phyloP scores from a whole-genome alignment of 2,888 invertebrate species.

The Chrysolina oricalcia region DNA sequence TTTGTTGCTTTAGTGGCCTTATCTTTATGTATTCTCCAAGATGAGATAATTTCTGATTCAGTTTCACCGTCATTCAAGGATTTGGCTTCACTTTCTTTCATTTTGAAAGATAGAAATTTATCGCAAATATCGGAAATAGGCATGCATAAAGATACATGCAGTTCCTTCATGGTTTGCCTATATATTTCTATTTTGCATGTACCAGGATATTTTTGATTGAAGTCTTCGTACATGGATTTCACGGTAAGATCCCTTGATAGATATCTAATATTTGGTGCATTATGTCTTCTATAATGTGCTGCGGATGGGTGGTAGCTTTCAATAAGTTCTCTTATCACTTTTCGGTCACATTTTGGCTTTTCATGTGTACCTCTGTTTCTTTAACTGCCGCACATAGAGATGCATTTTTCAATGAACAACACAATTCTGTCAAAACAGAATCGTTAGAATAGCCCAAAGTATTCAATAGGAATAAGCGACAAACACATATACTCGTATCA shows the following conservation, averaged over 20 bases:
- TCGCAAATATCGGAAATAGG: constrained; percentile 28
- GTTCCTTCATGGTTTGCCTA: not conserved
- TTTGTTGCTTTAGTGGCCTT: too few species aligned
- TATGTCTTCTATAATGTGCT: constrained; percentile 29
- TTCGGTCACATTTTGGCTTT: not conserved
- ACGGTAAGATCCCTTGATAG: constrained; percentile 22
- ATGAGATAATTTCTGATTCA: too few species aligned
- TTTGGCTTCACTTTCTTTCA: too few species aligned
- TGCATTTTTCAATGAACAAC: too few species aligned
- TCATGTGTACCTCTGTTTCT: too few species aligned
- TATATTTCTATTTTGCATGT: not conserved
- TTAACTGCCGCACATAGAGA: too few species aligned
- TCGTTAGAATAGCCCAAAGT: too few species aligned
- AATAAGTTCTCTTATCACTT: constrained; percentile 38
- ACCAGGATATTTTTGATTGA: not conserved
- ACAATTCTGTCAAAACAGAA: too few species aligned
- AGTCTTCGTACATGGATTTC: constrained; percentile 31
- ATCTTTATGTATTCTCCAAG: too few species aligned
- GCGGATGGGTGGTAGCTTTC: constrained; percentile 20
- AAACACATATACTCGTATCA: too few species aligned
- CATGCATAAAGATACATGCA: not conserved
- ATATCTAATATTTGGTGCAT: constrained; percentile 39
- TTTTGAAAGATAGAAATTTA: constrained; percentile 20
- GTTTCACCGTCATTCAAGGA: too few species aligned
- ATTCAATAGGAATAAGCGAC: too few species aligned